phyloP scores from a whole-genome alignment of 2,113 vertebrate species.

The Sardina pilchardus region DNA sequence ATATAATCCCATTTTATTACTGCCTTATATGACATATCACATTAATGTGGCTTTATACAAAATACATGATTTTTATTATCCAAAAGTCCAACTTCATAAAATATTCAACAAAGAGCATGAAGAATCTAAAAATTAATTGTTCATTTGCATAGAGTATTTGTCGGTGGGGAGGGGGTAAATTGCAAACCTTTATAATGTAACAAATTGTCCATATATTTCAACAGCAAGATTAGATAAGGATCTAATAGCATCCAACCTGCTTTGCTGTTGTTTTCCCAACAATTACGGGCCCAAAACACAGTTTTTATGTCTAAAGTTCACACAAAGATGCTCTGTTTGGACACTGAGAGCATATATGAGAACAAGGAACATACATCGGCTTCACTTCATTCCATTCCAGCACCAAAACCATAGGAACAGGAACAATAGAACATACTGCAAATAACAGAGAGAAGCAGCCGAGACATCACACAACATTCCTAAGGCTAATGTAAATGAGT shows the following conservation, averaged over 20 bases:
- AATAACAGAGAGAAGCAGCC: not conserved
- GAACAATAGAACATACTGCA: not conserved
- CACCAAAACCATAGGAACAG: not conserved
- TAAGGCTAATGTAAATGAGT: slow-evolving; percentile 70
- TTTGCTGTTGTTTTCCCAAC: not conserved
- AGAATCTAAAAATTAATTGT: not conserved
- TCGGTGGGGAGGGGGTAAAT: not conserved
- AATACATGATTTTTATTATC: slow-evolving; percentile 1
- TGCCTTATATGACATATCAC: not conserved
- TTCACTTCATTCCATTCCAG: not conserved
- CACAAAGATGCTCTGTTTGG: not conserved
- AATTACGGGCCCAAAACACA: not conserved
- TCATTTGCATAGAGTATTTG: not conserved
- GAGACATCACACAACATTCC: slow-evolving; percentile 63
- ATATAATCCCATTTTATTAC: not conserved
- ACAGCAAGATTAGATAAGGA: not conserved
- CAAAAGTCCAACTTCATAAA: slow-evolving; percentile 19
- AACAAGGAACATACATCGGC: not conserved
- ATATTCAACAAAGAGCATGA: slow-evolving; percentile 16
- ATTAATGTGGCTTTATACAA: slow-evolving; percentile 17
- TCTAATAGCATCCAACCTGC: not conserved
- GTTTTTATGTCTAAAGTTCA: not conserved
- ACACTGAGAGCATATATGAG: not conserved
- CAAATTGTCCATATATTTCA: not conserved
- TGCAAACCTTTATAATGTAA: not conserved